Evolutionary conservation across 2,113 vertebrate genomes (phyloP), one percentile per base, ranked within the genome.

Genomic region (Ceyx margarethae): DNA sequence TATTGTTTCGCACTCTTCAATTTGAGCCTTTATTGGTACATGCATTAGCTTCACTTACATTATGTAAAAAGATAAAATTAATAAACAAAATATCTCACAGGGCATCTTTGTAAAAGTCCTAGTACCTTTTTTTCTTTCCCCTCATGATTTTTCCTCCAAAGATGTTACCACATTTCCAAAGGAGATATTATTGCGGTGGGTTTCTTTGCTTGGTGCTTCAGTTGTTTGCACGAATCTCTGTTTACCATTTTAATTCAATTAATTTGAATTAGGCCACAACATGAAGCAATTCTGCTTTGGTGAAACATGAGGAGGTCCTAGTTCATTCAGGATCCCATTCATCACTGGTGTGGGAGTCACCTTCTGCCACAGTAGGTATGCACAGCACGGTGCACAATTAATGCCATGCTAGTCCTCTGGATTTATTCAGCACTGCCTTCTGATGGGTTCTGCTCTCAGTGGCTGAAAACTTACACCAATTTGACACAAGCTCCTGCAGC

Each of bases 1-100:
- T 95, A 80, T 68, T 93, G 93, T 92, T 97, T 97, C 86, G 91
- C 64, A 46, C 66, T 87, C 18, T 76, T 57, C 93, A 95, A 85
- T 73, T 46, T 87, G 64, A 89, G 57, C 84, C 68, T n/a, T 89
- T 91, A 92, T 65, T 75, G 50, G 86, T 40, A 81, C 42, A 35
- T 72, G 33, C 54, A 90, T 94, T 90, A 82, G 26, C 46, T 65
- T 29, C 56, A 73, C 65, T 74, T 89, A 87, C 72, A 79, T 90
- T 67, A 79, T 31, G 20, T 51, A 74, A 48, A 87, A 90, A 45
- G 56, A 33, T 74, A 35, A 67, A 79, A 91, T 87, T 91, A 91
- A 93, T 87, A 66, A 35, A 73, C 33, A 94, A 89, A 96, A 85
- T 29, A 91, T 40, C 74, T 60, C 8, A 25, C 31, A 76, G 31